Percentiles rank a stretch among this genome's conserved stretches.
Conservation (phyloP, 2,888 invertebrate species). For the Junonia oenone region DNA sequence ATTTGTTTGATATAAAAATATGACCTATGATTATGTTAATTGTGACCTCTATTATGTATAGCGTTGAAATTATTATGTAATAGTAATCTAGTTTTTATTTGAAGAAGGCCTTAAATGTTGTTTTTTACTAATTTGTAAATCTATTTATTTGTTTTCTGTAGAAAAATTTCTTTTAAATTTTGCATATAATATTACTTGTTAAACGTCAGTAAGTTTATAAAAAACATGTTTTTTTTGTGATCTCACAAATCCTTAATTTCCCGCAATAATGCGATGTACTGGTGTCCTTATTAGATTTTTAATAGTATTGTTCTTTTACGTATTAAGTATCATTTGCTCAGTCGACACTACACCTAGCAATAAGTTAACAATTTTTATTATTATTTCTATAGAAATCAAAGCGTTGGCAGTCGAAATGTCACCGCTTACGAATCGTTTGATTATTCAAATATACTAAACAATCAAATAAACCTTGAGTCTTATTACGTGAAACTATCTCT, state of each 20-base stretch:
- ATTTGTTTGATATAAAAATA: neutral
- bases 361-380: neutral
- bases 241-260: no score
- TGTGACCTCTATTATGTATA: neutral
- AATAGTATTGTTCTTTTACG: no score
- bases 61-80: neutral
- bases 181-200: no score
- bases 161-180: no score
- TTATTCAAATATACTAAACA: neutral
- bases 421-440: neutral
- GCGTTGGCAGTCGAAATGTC: neutral
- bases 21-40: conserved; percentile 1
- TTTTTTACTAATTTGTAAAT: no score
- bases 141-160: no score
- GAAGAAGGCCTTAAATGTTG: neutral
- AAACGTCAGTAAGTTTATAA: no score
- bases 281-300: no score
- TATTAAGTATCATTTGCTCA: neutral
- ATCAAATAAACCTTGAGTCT: neutral
- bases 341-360: neutral
- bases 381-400: neutral
- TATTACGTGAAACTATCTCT: no score
- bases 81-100: neutral
- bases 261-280: no score
- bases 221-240: no score